A percentile compares a stretch with the other conserved stretches of the same genome.
phyloP scores from a whole-genome alignment of 2,888 invertebrate genomes.

The Eupelmus urozonus region DNA sequence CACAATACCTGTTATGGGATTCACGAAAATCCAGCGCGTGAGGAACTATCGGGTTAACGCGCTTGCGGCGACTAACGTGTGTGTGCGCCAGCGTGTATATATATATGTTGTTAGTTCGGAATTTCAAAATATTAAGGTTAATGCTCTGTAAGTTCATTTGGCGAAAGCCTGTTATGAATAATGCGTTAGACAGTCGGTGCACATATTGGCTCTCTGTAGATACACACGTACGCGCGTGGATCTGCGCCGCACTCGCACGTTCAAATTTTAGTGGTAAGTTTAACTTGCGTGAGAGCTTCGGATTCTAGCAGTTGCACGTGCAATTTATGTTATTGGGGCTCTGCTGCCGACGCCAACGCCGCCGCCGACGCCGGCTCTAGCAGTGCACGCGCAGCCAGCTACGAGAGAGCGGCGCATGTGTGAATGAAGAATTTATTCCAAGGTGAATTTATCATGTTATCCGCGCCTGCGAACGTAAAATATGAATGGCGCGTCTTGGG shows the following conservation, averaged over 20 bases:
- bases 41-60: conserved; percentile 9
- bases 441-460: conserved; percentile 34
- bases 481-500: background rate
- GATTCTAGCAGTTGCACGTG: conserved; percentile 16
- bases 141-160: conserved; percentile 57
- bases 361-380: background rate
- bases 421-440: conserved; percentile 44
- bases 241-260: background rate
- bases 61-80: no score
- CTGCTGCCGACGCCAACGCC: background rate
- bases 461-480: conserved; percentile 9
- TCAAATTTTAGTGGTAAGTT: conserved; percentile 33
- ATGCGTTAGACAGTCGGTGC: conserved; percentile 39
- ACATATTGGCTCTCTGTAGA: background rate
- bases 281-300: conserved; percentile 38
- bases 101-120: conserved; percentile 25
- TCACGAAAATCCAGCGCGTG: conserved; percentile 37
- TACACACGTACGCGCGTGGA: background rate
- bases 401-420: background rate
- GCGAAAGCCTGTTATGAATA: conserved; percentile 58
- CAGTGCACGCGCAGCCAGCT: background rate
- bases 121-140: conserved; percentile 58
- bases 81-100: background rate
- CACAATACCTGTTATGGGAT: conserved; percentile 14
- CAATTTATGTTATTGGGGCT: conserved; percentile 38